Base-by-base conservation (phyloP, 1,140 invertebrate genomes). In the Arion vulgaris region DNA sequence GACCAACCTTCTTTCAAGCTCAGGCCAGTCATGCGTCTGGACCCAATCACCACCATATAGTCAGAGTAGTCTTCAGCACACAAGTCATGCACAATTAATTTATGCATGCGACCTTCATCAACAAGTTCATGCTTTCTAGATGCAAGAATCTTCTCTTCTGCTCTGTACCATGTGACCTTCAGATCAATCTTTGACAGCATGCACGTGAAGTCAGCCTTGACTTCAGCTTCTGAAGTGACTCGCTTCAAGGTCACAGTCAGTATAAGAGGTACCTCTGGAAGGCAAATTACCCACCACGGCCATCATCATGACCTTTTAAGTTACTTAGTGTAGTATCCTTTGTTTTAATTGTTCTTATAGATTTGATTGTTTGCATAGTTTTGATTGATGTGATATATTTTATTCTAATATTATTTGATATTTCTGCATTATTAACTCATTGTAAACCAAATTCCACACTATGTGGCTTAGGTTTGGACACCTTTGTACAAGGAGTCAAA, bases 141-240 rank as follows among this genome's bases (percentile, higher is more conserved):
- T 7, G 86, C 81, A 32, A 69, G 51, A 36, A 91, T 41, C 51
- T 85, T 85, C 92, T 97, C 95, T 51, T 96, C 95, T 84, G 96
- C 96, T 92, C 97, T 97, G 91, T 95, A 98, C 98, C 98, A 99
- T 93, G 96, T 95, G 0, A 99, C 98, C 85, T 97, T 96, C 85
- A 97, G 97, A 86, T 95, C 95, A n/a, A 95, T 95, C 93, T 99
- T 98, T 89, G 99, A 98, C 53, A 99, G 94, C 91, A 99, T 98
- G 91, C 98, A 99, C 76, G 97, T 94, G 32, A 99, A 93, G 1
- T 96, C 96, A 36, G 98, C 95, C n/a, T 86, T 34, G 4, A 83
- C 75, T 49, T 90, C 87, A 1, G 57, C 72, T 41, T 83, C 72
- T 32, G 74, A 72, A 9, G 76, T 72, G 41, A 86, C 85, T 62